Conservation (phyloP, 2,113 vertebrate species). For the Pollachius pollachius region DNA sequence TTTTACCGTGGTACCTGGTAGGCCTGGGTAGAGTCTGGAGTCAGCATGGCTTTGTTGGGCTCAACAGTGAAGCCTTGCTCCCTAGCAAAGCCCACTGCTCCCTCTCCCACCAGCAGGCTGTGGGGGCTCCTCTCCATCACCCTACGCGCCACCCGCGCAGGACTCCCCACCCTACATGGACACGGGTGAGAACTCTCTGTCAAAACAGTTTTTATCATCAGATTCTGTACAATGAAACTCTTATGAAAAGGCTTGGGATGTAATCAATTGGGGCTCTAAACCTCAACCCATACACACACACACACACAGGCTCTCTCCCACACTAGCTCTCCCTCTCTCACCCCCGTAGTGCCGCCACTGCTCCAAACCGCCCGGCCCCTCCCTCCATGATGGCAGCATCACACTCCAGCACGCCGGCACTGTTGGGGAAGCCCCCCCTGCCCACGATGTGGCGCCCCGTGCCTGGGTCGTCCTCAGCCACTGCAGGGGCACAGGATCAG, state of each 20-base stretch:
- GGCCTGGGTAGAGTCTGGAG: conserved; percentile 32
- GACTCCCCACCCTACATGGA: conserved; percentile 31
- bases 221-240: not conserved
- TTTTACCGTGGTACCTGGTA: conserved; percentile 42
- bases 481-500: conserved; percentile 13
- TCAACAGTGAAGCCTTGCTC: conserved; percentile 38
- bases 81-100: conserved; percentile 42
- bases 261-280: no score
- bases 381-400: conserved; percentile 47
- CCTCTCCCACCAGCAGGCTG: conserved; percentile 46
- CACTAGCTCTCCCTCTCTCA: conserved; percentile 14
- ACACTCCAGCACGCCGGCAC: conserved; percentile 37
- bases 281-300: no score
- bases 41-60: conserved; percentile 47
- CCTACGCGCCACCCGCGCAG: conserved; percentile 27
- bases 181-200: not conserved
- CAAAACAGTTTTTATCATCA: not conserved
- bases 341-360: conserved; percentile 48
- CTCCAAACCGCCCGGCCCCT: conserved; percentile 41
- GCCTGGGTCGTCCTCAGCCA: conserved; percentile 40
- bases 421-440: conserved; percentile 45
- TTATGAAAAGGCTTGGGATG: not conserved
- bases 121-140: conserved; percentile 40
- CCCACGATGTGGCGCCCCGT: conserved; percentile 29
- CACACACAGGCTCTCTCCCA: not conserved